These are phyloP conservation scores for Hylyphantes graminicola DNA, from an alignment of 1,140 invertebrate species.

Conservation along the genomic window DNA sequence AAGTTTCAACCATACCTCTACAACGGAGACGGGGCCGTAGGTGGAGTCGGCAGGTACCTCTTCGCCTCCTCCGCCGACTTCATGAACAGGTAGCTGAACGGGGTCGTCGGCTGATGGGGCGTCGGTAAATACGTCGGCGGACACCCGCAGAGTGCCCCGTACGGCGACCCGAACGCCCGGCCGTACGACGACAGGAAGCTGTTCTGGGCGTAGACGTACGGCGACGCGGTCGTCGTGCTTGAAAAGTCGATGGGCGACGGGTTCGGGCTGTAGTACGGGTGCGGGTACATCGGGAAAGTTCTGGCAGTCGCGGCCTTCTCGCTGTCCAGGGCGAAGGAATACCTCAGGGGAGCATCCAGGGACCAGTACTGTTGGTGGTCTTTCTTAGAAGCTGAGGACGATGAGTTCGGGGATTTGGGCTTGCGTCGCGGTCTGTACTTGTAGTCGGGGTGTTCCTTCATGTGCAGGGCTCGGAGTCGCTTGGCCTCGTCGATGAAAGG, in stretches of 20 bases:
- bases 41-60: constrained; percentile 12
- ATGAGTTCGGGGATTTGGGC: constrained; percentile 75
- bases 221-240: not conserved
- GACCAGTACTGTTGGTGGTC: constrained; percentile 72
- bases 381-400: constrained; percentile 78
- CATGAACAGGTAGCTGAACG: constrained; percentile 31
- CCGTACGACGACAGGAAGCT: constrained; percentile 5
- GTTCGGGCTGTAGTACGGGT: constrained; percentile 3
- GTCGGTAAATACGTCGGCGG: constrained; percentile 34
- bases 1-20: not conserved
- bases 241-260: constrained; percentile 7
- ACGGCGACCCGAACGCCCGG: constrained; percentile 10
- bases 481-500: constrained; percentile 99
- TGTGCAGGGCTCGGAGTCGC: constrained; percentile 85
- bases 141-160: constrained; percentile 22
- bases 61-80: constrained; percentile 28
- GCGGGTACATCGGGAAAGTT: constrained; percentile 28
- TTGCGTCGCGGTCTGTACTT: constrained; percentile 89
- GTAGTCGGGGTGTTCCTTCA: constrained; percentile 93
- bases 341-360: constrained; percentile 6
- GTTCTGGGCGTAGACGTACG: constrained; percentile 16
- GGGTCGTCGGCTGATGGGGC: constrained; percentile 6
- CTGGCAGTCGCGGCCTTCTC: constrained; percentile 44
- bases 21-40: constrained; percentile 12
- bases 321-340: constrained; percentile 12